phyloP scores from a whole-genome alignment of 2,113 vertebrate genomes.

The Zosterops lateralis region DNA sequence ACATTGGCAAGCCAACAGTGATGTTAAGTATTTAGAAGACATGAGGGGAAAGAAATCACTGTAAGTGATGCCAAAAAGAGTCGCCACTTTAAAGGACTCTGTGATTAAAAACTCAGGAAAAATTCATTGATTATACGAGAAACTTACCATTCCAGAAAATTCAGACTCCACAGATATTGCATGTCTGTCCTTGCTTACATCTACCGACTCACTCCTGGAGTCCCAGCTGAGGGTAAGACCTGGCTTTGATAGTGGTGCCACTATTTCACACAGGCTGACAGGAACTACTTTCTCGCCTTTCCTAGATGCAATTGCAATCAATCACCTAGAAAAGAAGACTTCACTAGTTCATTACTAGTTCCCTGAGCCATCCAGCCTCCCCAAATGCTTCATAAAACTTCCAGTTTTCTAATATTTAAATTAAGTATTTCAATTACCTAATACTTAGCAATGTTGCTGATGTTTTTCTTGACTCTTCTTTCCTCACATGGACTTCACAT shows the following conservation, averaged over 20 bases:
- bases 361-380: background rate
- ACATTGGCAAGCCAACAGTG: background rate
- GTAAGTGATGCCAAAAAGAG: background rate
- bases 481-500: background rate
- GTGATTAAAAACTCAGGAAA: background rate
- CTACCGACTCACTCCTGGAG: background rate
- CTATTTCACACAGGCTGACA: background rate
- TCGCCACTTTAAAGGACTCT: background rate
- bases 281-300: background rate
- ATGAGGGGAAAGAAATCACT: background rate
- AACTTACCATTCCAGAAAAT: background rate
- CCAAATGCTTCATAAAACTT: slow-evolving; percentile 17
- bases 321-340: slow-evolving; percentile 1
- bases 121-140: background rate
- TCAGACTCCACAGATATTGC: background rate
- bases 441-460: slow-evolving; percentile 1
- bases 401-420: slow-evolving; percentile 44
- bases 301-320: background rate
- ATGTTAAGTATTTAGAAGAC: background rate
- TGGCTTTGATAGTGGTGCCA: background rate
- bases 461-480: slow-evolving; percentile 30
- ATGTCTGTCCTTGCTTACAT: background rate
- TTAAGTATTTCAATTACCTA: slow-evolving; percentile 43
- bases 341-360: slow-evolving; percentile 12
- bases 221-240: background rate